phyloP scores from a whole-genome alignment of 1,140 invertebrate genomes.

The Drosophila varians region DNA sequence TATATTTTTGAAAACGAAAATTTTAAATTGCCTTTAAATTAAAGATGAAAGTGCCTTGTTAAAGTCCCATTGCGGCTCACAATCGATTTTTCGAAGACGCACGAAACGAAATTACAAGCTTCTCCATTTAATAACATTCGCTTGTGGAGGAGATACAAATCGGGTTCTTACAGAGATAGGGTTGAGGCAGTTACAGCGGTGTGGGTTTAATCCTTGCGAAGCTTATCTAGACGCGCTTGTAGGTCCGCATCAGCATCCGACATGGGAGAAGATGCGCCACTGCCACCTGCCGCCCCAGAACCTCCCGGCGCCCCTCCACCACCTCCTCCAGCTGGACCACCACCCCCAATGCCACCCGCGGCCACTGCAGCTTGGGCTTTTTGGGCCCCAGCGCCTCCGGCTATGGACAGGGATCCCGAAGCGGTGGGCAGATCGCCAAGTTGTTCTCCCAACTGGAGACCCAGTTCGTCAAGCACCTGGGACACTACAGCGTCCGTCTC shows the following conservation, averaged over 20 bases:
- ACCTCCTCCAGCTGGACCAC: constrained; percentile 84
- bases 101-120: constrained; percentile 19
- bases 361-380: constrained; percentile 84
- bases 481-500: constrained; percentile 97
- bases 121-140: constrained; percentile 55
- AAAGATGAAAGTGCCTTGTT: neutral
- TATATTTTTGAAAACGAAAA: neutral
- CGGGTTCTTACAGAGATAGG: constrained; percentile 33
- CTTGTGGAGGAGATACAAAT: constrained; percentile 30
- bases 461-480: constrained; percentile 98
- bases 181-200: constrained; percentile 35
- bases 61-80: neutral
- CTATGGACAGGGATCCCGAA: constrained; percentile 73
- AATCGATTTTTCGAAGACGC: constrained; percentile 34
- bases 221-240: constrained; percentile 96
- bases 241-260: constrained; percentile 97
- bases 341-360: constrained; percentile 85
- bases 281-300: constrained; percentile 84
- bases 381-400: constrained; percentile 78
- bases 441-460: constrained; percentile 95
- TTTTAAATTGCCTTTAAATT: neutral
- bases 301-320: constrained; percentile 84
- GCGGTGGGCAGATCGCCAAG: constrained; percentile 92
- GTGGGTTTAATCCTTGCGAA: constrained; percentile 91
- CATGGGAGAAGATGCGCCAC: constrained; percentile 85